These are phyloP conservation scores for Chironomus riparius DNA, from an alignment of 2,888 invertebrate genomes.

Conservation along the genomic window DNA sequence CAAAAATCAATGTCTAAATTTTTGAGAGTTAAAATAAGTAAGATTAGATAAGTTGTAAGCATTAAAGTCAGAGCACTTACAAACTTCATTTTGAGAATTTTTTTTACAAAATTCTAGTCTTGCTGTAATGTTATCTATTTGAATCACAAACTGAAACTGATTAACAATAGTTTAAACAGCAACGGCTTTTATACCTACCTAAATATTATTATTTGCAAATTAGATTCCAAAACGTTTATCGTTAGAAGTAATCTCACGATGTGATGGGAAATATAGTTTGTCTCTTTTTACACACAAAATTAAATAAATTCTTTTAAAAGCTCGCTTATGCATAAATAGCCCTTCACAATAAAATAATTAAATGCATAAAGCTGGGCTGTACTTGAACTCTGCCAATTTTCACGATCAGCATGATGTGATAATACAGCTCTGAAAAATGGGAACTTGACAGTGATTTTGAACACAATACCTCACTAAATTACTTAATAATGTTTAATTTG, in stretches of 20 bases:
- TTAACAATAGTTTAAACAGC: background rate
- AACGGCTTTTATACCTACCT: background rate
- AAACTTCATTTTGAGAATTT: constrained; percentile 1
- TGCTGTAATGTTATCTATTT: constrained; percentile 6
- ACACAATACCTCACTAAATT: constrained; percentile 12
- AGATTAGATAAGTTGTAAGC: background rate
- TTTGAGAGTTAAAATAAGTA: background rate
- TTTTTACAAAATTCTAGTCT: background rate
- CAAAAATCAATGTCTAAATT: constrained; percentile 4
- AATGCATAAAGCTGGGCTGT: background rate
- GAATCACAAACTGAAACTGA: background rate
- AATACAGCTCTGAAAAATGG: background rate
- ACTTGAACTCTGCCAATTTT: background rate
- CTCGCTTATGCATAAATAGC: background rate
- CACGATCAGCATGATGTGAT: background rate
- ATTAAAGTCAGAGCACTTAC: background rate
- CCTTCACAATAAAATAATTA: constrained; percentile 1
- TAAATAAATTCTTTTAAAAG: background rate
- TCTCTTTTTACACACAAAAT: constrained; percentile 5
- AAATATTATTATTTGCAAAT: constrained; percentile 10
- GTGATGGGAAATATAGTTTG: constrained; percentile 30
- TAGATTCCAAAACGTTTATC: constrained; percentile 9
- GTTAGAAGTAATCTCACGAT: constrained; percentile 1
- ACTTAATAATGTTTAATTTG: background rate
- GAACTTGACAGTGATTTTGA: constrained; percentile 10